Conservation (phyloP, 2,797 vertebrate species). For the Scomberomorus guttatus region DNA sequence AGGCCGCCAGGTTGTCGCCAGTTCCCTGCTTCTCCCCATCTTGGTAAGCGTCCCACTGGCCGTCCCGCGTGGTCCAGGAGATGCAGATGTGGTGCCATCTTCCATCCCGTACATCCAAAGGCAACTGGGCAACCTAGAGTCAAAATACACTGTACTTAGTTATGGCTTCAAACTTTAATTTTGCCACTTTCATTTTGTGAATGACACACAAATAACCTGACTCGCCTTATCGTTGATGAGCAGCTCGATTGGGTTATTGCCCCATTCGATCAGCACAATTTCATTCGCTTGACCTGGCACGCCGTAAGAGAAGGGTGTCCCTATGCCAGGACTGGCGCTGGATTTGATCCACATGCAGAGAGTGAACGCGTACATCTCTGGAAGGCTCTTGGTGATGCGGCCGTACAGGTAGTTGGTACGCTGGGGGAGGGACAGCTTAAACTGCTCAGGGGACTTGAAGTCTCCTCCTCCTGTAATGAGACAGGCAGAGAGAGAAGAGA, state of each 20-base stretch:
- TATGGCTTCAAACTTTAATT: background rate
- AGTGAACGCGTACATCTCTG: constrained; percentile 97
- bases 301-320: constrained; percentile 97
- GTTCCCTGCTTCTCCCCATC: constrained; percentile 92
- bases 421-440: constrained; percentile 95
- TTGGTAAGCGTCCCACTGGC: constrained; percentile 97
- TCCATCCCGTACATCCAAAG: constrained; percentile 93
- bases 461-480: constrained; percentile 65
- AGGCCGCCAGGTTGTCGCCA: constrained; percentile 96
- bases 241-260: constrained; percentile 97
- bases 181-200: background rate
- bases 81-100: constrained; percentile 98
- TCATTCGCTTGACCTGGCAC: constrained; percentile 97
- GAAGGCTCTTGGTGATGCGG: constrained; percentile 94
- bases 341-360: constrained; percentile 98
- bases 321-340: constrained; percentile 93
- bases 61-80: constrained; percentile 97
- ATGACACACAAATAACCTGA: background rate
- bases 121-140: constrained; percentile 93
- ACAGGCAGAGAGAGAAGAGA: background rate
- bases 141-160: background rate
- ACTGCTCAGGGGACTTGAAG: constrained; percentile 95
- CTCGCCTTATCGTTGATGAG: constrained; percentile 96
- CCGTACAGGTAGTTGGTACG: constrained; percentile 97
- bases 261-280: constrained; percentile 99